Evolutionary conservation across 2,888 invertebrate species (phyloP), one percentile per base, ranked within the genome.

Genomic region (Caenorhabditis sp.): DNA sequence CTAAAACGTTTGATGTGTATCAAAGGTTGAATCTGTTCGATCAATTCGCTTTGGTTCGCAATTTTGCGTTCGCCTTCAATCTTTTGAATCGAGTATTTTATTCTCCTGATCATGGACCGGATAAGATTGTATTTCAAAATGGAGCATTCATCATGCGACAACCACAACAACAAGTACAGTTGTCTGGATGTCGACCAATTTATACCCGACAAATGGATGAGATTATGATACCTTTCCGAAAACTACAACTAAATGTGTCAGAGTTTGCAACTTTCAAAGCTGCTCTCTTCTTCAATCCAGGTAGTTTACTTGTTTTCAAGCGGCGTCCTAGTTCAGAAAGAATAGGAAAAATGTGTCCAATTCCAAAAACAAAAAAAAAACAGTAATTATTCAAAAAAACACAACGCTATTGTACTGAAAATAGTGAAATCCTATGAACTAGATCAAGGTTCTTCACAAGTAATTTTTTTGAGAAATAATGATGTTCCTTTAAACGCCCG

Each of bases 131-230:
- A 65, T 86, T 84, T 71, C 83, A 79, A 23, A 86, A 84, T 62
- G 86, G 86, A 21, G 86, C 86, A 10, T 86, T 81, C 76, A 86
- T 86, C 66, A 78, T 86, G 72, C 66, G 86, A 58, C 82, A 86
- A 60, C 84, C 85, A 17, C 86, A 86, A 68, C 83, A 85, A 67
- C 77, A 78, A 58, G 55, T 63, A 26, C 81, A 82, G 72, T 79
- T 86, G 1, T 86, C 86, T 14, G 86, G 86, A 43, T 86, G 86
- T 67, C 77, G 85, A 19, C 81, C 83, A 14, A 86, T 86, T 64
- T 86, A 86, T 74, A 84, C 86, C 24, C 69, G 86, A 50, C 86
- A 86, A 63, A 86, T 86, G 86, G 86, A 86, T 64, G 86, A 85
- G 64, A 85, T 86, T 58, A 86, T 86, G 86, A 77, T 86, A 49